Conservation (phyloP, 2,113 vertebrate genomes). For the Menura novaehollandiae region DNA sequence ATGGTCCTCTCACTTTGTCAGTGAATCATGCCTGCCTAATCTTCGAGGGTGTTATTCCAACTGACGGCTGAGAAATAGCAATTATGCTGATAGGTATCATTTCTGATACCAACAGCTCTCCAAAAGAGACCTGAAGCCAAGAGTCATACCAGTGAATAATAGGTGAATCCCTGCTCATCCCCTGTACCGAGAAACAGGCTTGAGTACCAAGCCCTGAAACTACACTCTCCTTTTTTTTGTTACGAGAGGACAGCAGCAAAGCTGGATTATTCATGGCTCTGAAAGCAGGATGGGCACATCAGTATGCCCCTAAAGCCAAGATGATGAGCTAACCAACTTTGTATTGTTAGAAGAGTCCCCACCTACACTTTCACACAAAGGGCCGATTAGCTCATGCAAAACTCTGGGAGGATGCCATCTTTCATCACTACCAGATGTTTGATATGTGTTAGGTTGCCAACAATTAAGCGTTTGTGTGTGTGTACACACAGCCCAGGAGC, state of each 20-base stretch:
- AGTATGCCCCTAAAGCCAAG: conserved; percentile 49
- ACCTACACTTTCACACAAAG: conserved; percentile 58
- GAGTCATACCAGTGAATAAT: conserved; percentile 11
- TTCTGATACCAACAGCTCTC: background rate
- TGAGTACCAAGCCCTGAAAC: conserved; percentile 51
- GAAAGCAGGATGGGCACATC: conserved; percentile 48
- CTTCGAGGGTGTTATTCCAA: background rate
- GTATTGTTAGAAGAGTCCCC: conserved; percentile 55
- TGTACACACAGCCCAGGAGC: background rate
- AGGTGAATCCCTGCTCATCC: background rate
- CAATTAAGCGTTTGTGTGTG: background rate
- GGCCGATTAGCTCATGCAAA: conserved; percentile 54
- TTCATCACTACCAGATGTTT: conserved; percentile 45
- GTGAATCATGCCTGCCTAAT: background rate
- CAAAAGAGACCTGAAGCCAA: background rate
- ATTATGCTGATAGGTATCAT: background rate
- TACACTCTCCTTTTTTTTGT: conserved; percentile 1
- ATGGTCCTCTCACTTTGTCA: background rate
- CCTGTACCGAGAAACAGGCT: background rate
- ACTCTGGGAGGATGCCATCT: conserved; percentile 59
- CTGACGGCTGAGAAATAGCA: background rate
- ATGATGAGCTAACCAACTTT: conserved; percentile 40
- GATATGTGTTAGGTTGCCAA: background rate
- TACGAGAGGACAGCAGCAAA: background rate
- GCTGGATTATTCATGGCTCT: conserved; percentile 29